A percentile compares a stretch with the other conserved stretches of the same genome.
phyloP scores from a whole-genome alignment of 2,797 vertebrate species.

The Sebastes kiyomatsui region DNA sequence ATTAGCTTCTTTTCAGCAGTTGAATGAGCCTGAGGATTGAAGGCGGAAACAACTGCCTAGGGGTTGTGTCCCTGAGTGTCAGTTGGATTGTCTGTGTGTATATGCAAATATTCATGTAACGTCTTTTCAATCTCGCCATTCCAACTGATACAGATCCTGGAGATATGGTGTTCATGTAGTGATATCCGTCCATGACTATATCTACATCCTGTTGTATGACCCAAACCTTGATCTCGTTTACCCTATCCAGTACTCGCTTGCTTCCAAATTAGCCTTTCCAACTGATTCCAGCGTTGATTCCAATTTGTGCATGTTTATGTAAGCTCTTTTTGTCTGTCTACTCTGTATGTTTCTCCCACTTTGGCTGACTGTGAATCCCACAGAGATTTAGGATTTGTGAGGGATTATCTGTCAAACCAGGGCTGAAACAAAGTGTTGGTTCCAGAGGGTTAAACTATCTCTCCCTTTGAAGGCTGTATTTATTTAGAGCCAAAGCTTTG shows the following conservation, averaged over 20 bases:
- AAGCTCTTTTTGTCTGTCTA: slow-evolving; percentile 3
- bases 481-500: slow-evolving; percentile 65
- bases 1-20: background rate
- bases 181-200: background rate
- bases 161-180: background rate
- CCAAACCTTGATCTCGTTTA: background rate
- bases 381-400: slow-evolving; percentile 70
- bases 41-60: background rate
- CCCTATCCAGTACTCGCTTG: background rate
- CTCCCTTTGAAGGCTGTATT: slow-evolving; percentile 59
- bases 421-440: slow-evolving; percentile 67
- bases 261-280: slow-evolving; percentile 11
- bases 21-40: background rate
- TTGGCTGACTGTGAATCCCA: slow-evolving; percentile 57
- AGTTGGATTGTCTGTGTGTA: background rate
- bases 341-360: slow-evolving; percentile 48
- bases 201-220: background rate
- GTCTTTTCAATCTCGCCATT: background rate
- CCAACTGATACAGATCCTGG: background rate
- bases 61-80: background rate
- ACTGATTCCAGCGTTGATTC: background rate
- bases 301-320: slow-evolving; percentile 23
- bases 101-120: slow-evolving; percentile 12
- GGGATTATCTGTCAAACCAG: slow-evolving; percentile 67
- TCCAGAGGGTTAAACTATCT: slow-evolving; percentile 65